Percentiles rank a stretch among this genome's conserved stretches.
These are phyloP conservation scores for Sipha maydis DNA, from an alignment of 2,888 invertebrate genomes.

Conservation along the genomic window DNA sequence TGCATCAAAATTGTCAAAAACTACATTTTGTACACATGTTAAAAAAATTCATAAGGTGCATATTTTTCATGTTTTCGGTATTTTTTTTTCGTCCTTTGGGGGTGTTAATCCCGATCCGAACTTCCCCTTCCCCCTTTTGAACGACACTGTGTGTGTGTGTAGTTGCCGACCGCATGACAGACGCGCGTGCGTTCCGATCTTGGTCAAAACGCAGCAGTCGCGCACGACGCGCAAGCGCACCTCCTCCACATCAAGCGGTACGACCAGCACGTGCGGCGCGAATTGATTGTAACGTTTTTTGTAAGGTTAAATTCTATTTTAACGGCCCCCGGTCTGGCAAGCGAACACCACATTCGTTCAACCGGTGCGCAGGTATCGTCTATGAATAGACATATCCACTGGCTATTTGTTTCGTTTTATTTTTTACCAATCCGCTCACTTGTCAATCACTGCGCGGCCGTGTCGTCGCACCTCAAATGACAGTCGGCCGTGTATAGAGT, in stretches of 20 bases:
- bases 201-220: too few relatives aligned
- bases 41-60: too few relatives aligned
- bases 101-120: too few relatives aligned
- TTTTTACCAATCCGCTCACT: constrained; percentile 49
- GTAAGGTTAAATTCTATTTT: constrained; percentile 51
- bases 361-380: constrained; percentile 37
- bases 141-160: too few relatives aligned
- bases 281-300: background rate
- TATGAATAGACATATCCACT: constrained; percentile 51
- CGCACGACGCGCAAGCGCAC: background rate
- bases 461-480: constrained; percentile 20
- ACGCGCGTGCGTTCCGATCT: too few relatives aligned
- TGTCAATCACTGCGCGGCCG: constrained; percentile 56
- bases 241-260: background rate
- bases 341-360: constrained; percentile 19
- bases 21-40: too few relatives aligned
- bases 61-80: too few relatives aligned
- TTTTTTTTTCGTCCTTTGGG: too few relatives aligned
- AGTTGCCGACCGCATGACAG: too few relatives aligned
- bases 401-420: constrained; percentile 46
- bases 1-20: too few relatives aligned
- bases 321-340: constrained; percentile 34
- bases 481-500: constrained; percentile 50
- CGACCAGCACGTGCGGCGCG: background rate
- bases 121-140: too few relatives aligned